These are phyloP conservation scores for Mizuhopecten yessoensis DNA, from an alignment of 1,140 invertebrate species.

Conservation along the genomic window DNA sequence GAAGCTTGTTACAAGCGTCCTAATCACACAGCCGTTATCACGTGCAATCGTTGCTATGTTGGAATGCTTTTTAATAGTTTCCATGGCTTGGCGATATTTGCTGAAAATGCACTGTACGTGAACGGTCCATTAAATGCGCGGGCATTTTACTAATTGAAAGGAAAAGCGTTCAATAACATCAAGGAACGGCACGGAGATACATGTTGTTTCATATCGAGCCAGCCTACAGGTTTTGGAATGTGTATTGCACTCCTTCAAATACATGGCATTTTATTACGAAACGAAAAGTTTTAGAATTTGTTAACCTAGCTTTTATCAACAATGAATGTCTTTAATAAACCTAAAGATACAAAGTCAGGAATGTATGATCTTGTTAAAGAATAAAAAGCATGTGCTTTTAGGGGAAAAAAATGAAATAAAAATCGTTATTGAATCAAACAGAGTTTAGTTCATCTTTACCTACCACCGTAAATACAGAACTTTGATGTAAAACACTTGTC, in stretches of 20 bases:
- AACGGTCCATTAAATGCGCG: too few species aligned
- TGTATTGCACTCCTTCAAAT: neutral
- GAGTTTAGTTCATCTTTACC: neutral
- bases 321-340: neutral
- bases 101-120: too few species aligned
- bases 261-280: neutral
- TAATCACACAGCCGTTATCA: too few species aligned
- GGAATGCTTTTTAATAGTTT: too few species aligned
- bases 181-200: neutral
- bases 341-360: neutral
- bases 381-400: neutral
- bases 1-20: too few species aligned
- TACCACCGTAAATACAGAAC: neutral
- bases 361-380: neutral
- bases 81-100: too few species aligned
- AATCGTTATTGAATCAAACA: neutral
- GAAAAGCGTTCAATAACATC: slow-evolving; percentile 1
- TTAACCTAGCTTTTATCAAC: neutral
- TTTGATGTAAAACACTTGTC: too few species aligned
- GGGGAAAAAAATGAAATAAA: too few species aligned
- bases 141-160: neutral
- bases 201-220: neutral
- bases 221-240: neutral
- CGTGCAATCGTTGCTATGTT: too few species aligned
- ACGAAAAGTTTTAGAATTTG: neutral